phyloP scores from a whole-genome alignment of 2,888 invertebrate genomes.

The Byasa hedistus region DNA sequence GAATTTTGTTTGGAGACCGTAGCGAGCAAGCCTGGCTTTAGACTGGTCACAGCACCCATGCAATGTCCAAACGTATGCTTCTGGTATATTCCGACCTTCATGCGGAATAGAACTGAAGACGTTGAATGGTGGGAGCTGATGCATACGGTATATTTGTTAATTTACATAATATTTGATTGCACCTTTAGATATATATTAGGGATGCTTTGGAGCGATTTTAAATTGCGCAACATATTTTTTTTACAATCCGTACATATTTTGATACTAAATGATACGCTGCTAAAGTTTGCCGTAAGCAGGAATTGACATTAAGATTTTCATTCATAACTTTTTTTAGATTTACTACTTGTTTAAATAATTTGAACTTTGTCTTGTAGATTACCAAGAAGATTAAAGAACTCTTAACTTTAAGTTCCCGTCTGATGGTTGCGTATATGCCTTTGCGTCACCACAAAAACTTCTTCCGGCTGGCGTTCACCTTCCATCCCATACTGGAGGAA shows the following conservation, averaged over 20 bases:
- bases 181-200: too few species aligned
- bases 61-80: slow-evolving; percentile 94
- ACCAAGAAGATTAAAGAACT: slow-evolving; percentile 86
- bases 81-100: slow-evolving; percentile 87
- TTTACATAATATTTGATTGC: too few species aligned
- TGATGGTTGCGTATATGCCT: slow-evolving; percentile 90
- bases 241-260: too few species aligned
- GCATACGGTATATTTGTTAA: slow-evolving; percentile 63
- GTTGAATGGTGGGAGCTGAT: slow-evolving; percentile 76
- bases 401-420: slow-evolving; percentile 81
- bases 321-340: too few species aligned
- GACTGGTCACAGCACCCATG: slow-evolving; percentile 76
- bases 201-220: too few species aligned
- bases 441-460: slow-evolving; percentile 85
- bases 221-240: too few species aligned
- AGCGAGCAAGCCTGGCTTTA: slow-evolving; percentile 77
- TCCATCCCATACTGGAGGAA: slow-evolving; percentile 82
- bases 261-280: too few species aligned
- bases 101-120: slow-evolving; percentile 66
- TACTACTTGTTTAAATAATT: too few species aligned
- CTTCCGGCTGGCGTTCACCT: slow-evolving; percentile 86
- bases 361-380: slow-evolving; percentile 60
- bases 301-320: too few species aligned
- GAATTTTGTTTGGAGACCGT: slow-evolving; percentile 79
- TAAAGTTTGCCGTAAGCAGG: too few species aligned